These are phyloP conservation scores for Uromys caudimaculatus DNA, from an alignment of 2,797 vertebrate genomes.

Conservation along the genomic window DNA sequence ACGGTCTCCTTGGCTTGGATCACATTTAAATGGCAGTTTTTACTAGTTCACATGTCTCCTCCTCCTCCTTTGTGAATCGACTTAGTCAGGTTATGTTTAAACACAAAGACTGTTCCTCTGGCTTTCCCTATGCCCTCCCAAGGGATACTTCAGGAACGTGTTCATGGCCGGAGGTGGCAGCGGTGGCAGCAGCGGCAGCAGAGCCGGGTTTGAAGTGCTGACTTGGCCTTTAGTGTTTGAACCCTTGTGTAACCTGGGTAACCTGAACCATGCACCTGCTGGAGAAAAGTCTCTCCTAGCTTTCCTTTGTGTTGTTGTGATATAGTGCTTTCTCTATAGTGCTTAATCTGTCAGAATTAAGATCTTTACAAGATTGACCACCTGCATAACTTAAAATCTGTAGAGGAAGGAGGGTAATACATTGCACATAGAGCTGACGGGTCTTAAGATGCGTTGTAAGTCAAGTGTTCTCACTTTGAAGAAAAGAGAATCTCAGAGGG, in stretches of 20 bases:
- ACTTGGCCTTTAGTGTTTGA: slow-evolving; percentile 8
- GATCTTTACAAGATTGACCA: not conserved
- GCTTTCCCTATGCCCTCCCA: not conserved
- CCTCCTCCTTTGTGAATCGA: not conserved
- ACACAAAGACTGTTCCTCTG: not conserved
- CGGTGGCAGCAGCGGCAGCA: not conserved
- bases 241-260: not conserved
- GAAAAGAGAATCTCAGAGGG: not conserved
- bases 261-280: not conserved
- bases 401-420: slow-evolving; percentile 20
- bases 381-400: slow-evolving; percentile 1
- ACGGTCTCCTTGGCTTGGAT: slow-evolving; percentile 7
- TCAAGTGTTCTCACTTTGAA: not conserved
- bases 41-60: not conserved
- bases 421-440: not conserved
- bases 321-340: slow-evolving; percentile 26
- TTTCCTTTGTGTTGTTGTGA: not conserved
- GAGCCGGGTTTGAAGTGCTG: not conserved
- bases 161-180: not conserved
- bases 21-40: not conserved
- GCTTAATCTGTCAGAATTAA: not conserved
- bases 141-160: not conserved
- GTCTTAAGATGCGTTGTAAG: not conserved
- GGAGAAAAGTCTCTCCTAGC: not conserved
- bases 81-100: not conserved